A percentile compares a stretch with the other conserved stretches of the same genome.
phyloP scores from a whole-genome alignment of 2,113 vertebrate species.

The Dolichotis patagonum region DNA sequence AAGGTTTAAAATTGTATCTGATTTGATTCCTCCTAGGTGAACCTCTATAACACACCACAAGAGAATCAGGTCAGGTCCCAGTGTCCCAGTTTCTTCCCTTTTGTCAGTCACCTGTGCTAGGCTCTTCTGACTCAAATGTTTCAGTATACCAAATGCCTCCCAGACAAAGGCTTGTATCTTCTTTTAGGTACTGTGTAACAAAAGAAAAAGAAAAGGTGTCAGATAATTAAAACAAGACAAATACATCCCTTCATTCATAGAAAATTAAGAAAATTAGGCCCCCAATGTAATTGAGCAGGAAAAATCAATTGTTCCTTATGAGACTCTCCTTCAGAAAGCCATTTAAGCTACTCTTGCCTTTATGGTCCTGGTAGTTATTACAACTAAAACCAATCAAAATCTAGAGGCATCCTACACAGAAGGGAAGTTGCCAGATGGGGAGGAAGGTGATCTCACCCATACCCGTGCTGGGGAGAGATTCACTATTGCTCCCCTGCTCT shows the following conservation, averaged over 20 bases:
- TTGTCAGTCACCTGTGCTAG: background rate
- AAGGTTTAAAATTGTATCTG: slow-evolving; percentile 1
- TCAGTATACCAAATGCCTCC: background rate
- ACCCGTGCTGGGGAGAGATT: no score
- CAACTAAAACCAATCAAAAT: slow-evolving; percentile 1
- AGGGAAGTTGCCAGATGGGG: background rate
- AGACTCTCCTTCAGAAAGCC: slow-evolving; percentile 1
- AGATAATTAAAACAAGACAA: slow-evolving; percentile 44
- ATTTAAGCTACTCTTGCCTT: background rate
- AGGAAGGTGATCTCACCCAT: background rate
- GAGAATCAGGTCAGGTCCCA: background rate
- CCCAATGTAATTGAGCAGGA: background rate
- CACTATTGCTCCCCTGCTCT: fast-evolving
- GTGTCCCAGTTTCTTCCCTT: background rate
- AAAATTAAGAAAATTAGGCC: slow-evolving; percentile 47
- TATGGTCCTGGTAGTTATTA: background rate
- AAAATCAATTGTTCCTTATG: background rate
- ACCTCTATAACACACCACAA: background rate
- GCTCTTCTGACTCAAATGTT: slow-evolving; percentile 22
- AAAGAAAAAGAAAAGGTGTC: slow-evolving; percentile 39
- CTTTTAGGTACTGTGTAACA: slow-evolving; percentile 19
- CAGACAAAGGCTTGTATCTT: slow-evolving; percentile 7
- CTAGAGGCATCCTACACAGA: background rate
- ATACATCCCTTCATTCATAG: background rate
- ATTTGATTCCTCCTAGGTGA: background rate